phyloP scores from a whole-genome alignment of 2,797 vertebrate species.

The Tragopan temminckii region DNA sequence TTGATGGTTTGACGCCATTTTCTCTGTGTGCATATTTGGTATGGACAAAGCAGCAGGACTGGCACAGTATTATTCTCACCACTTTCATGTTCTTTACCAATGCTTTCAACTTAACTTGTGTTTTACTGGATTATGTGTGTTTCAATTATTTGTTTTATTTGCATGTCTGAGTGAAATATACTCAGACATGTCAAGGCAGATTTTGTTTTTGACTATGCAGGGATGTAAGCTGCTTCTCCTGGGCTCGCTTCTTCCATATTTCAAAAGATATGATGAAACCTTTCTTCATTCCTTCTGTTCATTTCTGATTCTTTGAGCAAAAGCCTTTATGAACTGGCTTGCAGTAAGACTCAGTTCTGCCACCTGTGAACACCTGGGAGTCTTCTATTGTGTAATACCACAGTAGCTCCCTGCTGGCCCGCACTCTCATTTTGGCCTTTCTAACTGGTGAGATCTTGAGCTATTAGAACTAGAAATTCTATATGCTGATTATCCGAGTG shows the following conservation, averaged over 20 bases:
- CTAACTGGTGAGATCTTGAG: neutral
- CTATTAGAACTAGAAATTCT: neutral
- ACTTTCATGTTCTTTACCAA: neutral
- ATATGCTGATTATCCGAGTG: neutral
- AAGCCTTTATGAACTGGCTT: neutral
- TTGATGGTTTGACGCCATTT: neutral
- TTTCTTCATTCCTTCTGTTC: neutral
- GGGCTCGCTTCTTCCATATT: neutral
- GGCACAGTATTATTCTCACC: neutral
- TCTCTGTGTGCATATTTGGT: neutral
- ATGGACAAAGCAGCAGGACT: neutral
- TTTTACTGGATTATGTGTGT: neutral
- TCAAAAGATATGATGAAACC: neutral
- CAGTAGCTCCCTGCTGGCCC: neutral
- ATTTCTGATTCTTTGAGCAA: neutral
- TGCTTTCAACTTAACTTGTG: neutral
- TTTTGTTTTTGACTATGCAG: neutral
- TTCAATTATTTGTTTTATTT: neutral
- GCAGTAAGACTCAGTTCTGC: neutral
- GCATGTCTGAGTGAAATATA: neutral
- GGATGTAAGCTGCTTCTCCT: neutral
- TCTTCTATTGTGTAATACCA: neutral
- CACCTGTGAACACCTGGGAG: neutral
- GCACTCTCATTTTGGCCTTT: neutral
- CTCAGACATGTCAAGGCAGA: neutral